phyloP scores from a whole-genome alignment of 2,797 vertebrate genomes.

The Tokudaia tokunoshimensis region DNA sequence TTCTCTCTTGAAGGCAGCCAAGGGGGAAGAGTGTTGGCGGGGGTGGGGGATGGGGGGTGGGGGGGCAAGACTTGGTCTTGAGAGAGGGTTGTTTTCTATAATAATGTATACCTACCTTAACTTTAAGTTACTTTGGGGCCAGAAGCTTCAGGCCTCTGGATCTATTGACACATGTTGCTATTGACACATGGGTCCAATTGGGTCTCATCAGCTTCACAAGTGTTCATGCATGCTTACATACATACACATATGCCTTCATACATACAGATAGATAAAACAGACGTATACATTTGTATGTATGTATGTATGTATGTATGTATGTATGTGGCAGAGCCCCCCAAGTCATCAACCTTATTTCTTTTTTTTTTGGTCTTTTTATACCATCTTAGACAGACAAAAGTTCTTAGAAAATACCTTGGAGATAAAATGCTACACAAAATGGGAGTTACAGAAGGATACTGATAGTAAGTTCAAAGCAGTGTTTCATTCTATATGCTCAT shows the following conservation, averaged over 20 bases:
- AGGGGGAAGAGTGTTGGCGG: not conserved
- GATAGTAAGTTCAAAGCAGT: not conserved
- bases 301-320: not conserved
- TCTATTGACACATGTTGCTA: not conserved
- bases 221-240: not conserved
- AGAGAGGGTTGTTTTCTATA: not conserved
- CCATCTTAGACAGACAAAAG: not conserved
- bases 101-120: not conserved
- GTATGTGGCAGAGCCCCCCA: not conserved
- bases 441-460: not conserved
- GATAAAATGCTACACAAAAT: not conserved
- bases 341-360: not conserved
- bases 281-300: not conserved
- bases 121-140: not conserved
- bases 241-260: not conserved
- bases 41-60: too few species aligned
- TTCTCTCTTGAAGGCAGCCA: not conserved
- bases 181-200: too few species aligned
- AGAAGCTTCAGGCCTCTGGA: not conserved
- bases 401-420: not conserved
- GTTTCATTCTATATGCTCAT: not conserved
- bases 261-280: not conserved
- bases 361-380: not conserved
- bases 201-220: not conserved
- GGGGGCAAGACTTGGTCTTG: not conserved